Evolutionary conservation across 2,888 invertebrate genomes (phyloP), one percentile per base, ranked within the genome.

Genomic region (Tortrix viridana): DNA sequence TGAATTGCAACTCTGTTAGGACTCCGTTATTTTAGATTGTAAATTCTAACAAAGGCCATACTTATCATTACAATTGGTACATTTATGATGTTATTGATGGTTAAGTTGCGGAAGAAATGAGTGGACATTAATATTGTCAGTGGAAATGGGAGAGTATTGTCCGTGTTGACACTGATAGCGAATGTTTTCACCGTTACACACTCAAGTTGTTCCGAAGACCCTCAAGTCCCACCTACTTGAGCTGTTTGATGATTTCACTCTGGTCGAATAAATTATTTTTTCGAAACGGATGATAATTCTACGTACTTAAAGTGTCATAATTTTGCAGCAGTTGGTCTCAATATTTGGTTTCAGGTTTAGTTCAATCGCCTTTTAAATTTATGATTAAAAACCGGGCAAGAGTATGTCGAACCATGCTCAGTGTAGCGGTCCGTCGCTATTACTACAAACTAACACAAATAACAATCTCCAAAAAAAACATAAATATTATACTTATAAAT

Each of bases 171-270:
- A 73, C 60, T 60, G 54, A 66, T 71, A 67, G 68, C 67, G 63
- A 64, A 70, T 41, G 23, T 59, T 69, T 69, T 69, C 65, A 74
- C 78, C 77, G 78, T 76, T 77, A 77, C 65, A 57, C 58, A 48
- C 63, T 58, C 53, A 58, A 57, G 67, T 69, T 55, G 60, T 68
- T 67, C 67, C 61, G 66, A 70, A 70, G 67, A 67, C 69, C 54
- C 68, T 74, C 67, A 59, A 71, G 46, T 18, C 12, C 56, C 60
- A 22, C 60, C 60, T 60, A 60, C 56, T 60, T 65, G 12, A 16
- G n/a, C 52, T 60, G 32, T 32, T 32, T 37, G 32, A 47, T 20
- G 58, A 47, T 63, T 63, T 32, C 32, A 32, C 32, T 32, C 32
- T 12, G 32, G 9, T 12, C 32, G 12, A 32, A 32, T 32, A 32